Evolutionary conservation across 2,113 vertebrate genomes (phyloP), one percentile per base, ranked within the genome.

Genomic region (Rostratula benghalensis): DNA sequence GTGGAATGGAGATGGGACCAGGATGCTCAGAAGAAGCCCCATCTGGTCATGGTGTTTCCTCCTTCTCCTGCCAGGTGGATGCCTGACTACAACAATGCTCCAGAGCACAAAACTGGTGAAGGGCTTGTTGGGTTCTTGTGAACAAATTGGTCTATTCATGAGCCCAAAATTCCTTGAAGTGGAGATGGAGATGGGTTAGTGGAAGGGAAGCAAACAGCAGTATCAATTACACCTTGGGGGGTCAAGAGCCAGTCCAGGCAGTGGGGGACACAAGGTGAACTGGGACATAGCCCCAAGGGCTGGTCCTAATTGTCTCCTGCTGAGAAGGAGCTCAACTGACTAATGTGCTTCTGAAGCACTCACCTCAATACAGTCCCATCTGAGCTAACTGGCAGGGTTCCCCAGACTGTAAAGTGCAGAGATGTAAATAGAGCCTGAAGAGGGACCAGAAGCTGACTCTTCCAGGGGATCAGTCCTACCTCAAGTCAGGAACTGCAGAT

Each of bases 321-420:
- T 71, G 83, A 64, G 46, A 13, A 74, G 23, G 14, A 76, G 10
- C 81, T 93, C 51, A 28, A 25, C 27, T 45, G 33, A 5, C n/a
- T 63, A 6, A 6, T 0, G 3, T 3, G 2, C 23, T 79, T 73
- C 69, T 65, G 13, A 90, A 83, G 22, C 28, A 41, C 0, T 70
- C 57, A 46, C 33, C 65, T 37, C 27, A 39, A 51, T 65, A 3
- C 37, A 23, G 39, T 30, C 45, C 33, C 10, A 10, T 13, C 30
- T 19, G 39, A 91, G 65, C 23, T n/a, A 8, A n/a, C 56, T 25
- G n/a, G 20, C 45, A 69, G 12, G 3, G 7, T 15, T 35, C 70
- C n/a, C 24, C 61, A 25, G 41, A 15, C 1, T 65, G 74, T 51
- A 10, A 94, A 60, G 45, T n/a, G 60, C 30, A 57, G 69, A 68